Conservation (phyloP, 1,140 invertebrate species). For the Bombus waltoni region DNA sequence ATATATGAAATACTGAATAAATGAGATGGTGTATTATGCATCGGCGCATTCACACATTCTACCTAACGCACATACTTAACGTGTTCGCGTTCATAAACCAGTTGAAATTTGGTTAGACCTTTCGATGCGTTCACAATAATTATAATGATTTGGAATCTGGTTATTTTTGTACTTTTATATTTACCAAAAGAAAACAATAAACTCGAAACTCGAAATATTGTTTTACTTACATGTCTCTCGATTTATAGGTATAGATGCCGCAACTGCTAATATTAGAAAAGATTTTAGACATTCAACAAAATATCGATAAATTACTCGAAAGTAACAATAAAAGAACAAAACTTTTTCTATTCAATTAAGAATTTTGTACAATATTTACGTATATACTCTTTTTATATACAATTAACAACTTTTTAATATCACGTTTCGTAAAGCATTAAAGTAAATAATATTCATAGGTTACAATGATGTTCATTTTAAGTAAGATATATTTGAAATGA, state of each 20-base stretch:
- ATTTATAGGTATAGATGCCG: background rate
- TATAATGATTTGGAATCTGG: no score
- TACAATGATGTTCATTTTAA: background rate
- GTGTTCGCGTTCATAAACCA: conserved; percentile 58
- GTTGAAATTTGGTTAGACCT: conserved; percentile 33
- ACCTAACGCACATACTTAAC: conserved; percentile 60
- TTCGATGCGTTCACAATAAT: conserved; percentile 22
- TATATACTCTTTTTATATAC: background rate
- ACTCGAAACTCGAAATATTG: background rate
- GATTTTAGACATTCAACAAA: background rate
- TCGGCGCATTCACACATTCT: conserved; percentile 70
- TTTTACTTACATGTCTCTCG: background rate
- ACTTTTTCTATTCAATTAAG: background rate
- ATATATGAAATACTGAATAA: conserved; percentile 76
- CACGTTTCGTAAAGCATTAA: background rate
- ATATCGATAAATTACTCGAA: background rate
- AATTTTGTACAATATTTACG: background rate
- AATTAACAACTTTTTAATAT: background rate
- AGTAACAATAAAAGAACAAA: background rate
- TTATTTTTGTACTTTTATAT: no score
- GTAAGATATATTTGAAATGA: background rate
- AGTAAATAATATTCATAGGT: background rate
- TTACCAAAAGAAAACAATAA: no score
- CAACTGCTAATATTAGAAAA: background rate
- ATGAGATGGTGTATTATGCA: conserved; percentile 75